Conservation (phyloP, 1,140 invertebrate species). For the Macrobrachium rosenbergii region DNA sequence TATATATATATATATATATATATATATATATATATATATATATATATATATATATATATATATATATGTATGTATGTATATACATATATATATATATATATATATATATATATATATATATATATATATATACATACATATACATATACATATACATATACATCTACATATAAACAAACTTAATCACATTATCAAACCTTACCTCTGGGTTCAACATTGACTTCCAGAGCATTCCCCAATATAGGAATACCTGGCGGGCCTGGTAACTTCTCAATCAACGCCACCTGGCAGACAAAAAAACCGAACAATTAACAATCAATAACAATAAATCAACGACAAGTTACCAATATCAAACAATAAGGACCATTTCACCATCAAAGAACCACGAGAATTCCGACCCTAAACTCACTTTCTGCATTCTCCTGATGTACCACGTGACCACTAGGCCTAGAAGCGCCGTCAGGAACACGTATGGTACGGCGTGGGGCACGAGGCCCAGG, state of each 20-base stretch:
- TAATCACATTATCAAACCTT: not conserved
- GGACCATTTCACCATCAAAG: too few relatives aligned
- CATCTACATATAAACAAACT: not conserved
- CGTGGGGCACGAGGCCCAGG: too few relatives aligned
- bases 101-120: conserved; percentile 18
- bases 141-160: conserved; percentile 13
- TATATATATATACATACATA: conserved; percentile 16
- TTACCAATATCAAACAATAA: too few relatives aligned
- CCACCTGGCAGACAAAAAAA: not conserved
- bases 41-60: not conserved
- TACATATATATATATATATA: not conserved
- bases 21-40: conserved; percentile 17
- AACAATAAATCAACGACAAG: too few relatives aligned
- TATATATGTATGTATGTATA: not conserved
- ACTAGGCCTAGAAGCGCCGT: too few relatives aligned
- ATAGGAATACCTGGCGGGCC: not conserved
- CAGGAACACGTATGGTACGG: too few relatives aligned
- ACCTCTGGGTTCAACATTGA: conserved; percentile 7
- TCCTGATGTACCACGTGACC: too few relatives aligned
- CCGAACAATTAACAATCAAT: too few relatives aligned
- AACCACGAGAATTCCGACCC: too few relatives aligned
- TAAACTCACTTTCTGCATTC: too few relatives aligned
- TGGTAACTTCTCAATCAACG: conserved; percentile 24
- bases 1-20: conserved; percentile 4
- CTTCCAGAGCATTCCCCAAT: conserved; percentile 16